Base-by-base conservation (phyloP, 2,113 vertebrate species). In the Nothocercus nigrocapillus region DNA sequence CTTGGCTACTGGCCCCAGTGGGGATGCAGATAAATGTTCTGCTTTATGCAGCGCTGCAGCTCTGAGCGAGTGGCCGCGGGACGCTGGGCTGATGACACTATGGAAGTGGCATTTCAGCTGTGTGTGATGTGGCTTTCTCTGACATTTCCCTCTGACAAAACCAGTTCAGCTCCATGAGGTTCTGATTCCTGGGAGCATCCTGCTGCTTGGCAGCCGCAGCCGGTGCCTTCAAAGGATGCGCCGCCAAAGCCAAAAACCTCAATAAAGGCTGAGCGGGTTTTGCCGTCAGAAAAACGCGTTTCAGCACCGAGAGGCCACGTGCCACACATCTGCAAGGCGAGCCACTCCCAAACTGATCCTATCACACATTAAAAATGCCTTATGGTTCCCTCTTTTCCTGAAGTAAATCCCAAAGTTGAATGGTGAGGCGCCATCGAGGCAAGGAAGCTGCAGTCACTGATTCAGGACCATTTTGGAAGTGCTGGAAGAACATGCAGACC, bases 101-200 rank as follows among this genome's bases (percentile, higher is more conserved):
- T 88, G 84, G 86, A 88, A 96, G 81, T 72, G 81, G 69, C 56
- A 7, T 75, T 95, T 82, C 83, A 83, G 69, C 56, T 1, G 73
- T 40, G 51, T 95, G 74, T 96, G 95, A 94, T 97, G 94, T 95
- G 95, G 94, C 11, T 92, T 95, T 78, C 38, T 62, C 69, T 89
- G 73, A 49, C 47, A 20, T 38, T 72, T 53, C 19, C 24, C 40
- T 30, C 64, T 11, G 64, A 58, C 76, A 19, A 30, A 88, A 64
- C 0, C 20, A 44, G 83, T 54, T 70, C 30, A 82, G 30, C 88
- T 85, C 72, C 76, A 58, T 81, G 59, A 86, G 88, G 76, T 93
- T 79, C 61, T 75, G 86, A 47, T 84, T 85, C 49, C 95, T 81
- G 76, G 95, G 11, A 2, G 3, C 67, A 83, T 93, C 85, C 77